Evolutionary conservation across 2,888 invertebrate genomes (phyloP), one percentile per base, ranked within the genome.

Genomic region (Augochlorella aurata): DNA sequence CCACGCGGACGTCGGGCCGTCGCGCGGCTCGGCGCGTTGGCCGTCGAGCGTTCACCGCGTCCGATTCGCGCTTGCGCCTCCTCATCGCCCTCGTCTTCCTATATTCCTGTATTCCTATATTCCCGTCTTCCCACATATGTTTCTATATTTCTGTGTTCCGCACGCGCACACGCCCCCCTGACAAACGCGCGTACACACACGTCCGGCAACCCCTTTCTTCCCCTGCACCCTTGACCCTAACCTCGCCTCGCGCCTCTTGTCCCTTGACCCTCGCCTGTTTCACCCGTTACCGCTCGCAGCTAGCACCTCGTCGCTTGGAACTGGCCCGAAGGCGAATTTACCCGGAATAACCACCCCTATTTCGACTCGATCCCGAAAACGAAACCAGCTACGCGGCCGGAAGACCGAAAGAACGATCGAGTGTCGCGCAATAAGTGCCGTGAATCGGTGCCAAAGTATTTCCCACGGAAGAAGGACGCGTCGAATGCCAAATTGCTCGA

Each of bases 21-120:
- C 83, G 85, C 87, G 83, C 88, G 86, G 38, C 38, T 38, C 38
- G 38, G 5, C 38, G 38, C 38, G 38, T 38, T 90, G 14, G 49
- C 14, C 49, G 82, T 85, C 83, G 85, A 87, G 83, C 88, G 86
- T 85, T 88, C 87, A 83, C 83, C 89, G 89, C 86, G 87, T 84
- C 54, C 78, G 83, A 78, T 86, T 82, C 85, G 90, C 92, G 92
- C 90, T 86, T 90, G 92, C 92, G 92, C 89, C 14, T 54, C 63
- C 68, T 63, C 38, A 4, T 38, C 38, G 38, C 38, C 38, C 38
- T 38, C 38, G 38, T 38, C 38, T 38, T 38, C 38, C 38, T 38
- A 38, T 38, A 38, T 38, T 7, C 1, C 47, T 3, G 12, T 49
- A 10, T 49, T 49, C 47, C 14, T 49, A 49, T 14, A 49, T 49